Evolutionary conservation across 2,888 invertebrate species (phyloP).

Genomic region (Conomelus anceps): DNA sequence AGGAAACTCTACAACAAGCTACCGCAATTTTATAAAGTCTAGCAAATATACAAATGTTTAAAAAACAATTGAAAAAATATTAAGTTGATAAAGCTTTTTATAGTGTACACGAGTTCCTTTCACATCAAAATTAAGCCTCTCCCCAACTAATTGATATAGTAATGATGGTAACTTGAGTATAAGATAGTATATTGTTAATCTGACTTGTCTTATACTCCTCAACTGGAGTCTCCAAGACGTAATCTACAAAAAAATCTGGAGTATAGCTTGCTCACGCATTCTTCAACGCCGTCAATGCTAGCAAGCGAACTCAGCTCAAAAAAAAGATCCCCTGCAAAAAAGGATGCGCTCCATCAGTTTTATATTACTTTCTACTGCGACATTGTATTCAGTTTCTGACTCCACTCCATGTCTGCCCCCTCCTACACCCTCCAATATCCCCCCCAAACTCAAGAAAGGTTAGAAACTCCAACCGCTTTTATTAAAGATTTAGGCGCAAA

Average conservation of each 20-base stretch:
- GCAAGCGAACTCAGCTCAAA: neutral
- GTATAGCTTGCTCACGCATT: neutral
- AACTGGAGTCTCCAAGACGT: no score
- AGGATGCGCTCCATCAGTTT: neutral
- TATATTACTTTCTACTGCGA: neutral
- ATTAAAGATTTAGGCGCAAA: neutral
- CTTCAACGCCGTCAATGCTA: neutral
- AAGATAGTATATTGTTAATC: no score
- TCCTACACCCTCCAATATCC: neutral
- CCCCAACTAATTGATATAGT: no score
- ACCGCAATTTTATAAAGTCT: no score
- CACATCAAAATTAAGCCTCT: no score
- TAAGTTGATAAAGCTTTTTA: no score
- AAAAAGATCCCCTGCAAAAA: neutral
- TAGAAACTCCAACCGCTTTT: neutral
- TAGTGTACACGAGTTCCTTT: no score
- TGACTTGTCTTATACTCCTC: no score
- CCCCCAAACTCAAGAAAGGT: neutral
- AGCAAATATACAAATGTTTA: no score
- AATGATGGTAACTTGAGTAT: no score
- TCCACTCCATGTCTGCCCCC: neutral
- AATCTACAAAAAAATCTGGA: neutral
- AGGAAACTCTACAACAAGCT: no score
- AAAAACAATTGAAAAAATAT: no score
- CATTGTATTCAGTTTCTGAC: neutral